phyloP scores from a whole-genome alignment of 1,140 invertebrate species.

The Pogonus chalceus region DNA sequence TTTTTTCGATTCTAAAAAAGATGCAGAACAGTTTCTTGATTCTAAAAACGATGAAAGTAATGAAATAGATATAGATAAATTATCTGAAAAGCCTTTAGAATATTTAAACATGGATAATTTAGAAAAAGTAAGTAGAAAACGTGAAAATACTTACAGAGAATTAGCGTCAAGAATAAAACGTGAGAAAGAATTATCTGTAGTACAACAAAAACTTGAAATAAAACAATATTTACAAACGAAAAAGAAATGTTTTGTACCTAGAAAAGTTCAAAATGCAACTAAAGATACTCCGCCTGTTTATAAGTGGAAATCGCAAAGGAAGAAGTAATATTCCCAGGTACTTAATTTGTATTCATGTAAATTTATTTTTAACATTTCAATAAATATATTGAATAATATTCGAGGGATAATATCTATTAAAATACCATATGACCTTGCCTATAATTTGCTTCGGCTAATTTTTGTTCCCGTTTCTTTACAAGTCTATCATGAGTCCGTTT shows the following conservation, averaged over 20 bases:
- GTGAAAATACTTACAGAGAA: constrained; percentile 63
- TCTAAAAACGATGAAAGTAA: constrained; percentile 36
- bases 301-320: constrained; percentile 77
- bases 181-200: constrained; percentile 67
- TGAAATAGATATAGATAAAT: constrained; percentile 39
- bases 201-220: constrained; percentile 77
- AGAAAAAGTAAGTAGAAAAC: constrained; percentile 46
- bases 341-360: too few relatives aligned
- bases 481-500: constrained; percentile 71
- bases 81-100: constrained; percentile 49
- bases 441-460: constrained; percentile 22
- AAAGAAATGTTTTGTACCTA: constrained; percentile 50
- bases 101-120: constrained; percentile 44
- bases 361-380: too few relatives aligned
- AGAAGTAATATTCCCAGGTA: constrained; percentile 55
- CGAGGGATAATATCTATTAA: too few relatives aligned
- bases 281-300: constrained; percentile 68
- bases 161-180: constrained; percentile 70
- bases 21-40: constrained; percentile 57
- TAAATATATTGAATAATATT: too few relatives aligned
- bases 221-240: constrained; percentile 61
- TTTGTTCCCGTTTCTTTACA: constrained; percentile 60
- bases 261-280: constrained; percentile 53
- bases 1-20: constrained; percentile 63
- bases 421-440: too few relatives aligned